Evolutionary conservation across 1,140 invertebrate species (phyloP), one percentile per base, ranked within the genome.

Genomic region (Caenorhabditis elegans): DNA sequence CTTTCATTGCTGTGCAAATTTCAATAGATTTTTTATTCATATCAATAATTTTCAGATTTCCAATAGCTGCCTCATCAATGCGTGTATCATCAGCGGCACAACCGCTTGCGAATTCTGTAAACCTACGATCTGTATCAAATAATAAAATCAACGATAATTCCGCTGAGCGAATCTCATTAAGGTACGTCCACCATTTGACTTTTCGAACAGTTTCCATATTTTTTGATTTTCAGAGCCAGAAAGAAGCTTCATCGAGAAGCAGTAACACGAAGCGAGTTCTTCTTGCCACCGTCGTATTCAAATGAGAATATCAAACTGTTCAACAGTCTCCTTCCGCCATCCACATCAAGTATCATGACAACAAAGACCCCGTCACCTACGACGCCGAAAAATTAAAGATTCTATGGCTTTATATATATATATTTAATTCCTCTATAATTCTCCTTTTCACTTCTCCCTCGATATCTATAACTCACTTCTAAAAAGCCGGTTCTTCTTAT

Each of bases 251-350:
- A 70, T 39, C 60, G 60, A 43, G 60, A 70, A 70, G 60, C 60
- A 39, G 60, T 70, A 6, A 70, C 34, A 5, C n/a, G 60, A 28
- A 70, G 60, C 34, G 60, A 70, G n/a, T 70, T 70, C 60, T 70
- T 70, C 60, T 70, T 70, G 34, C 60, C 60, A n/a, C n/a, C n/a
- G 13, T 70, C 60, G n/a, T 70, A 70, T 39, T 36, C 60, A 22
- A 70, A 70, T 11, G 60, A 70, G 60, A 70, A 70, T 70, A 70
- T 70, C 60, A 70, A 70, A 17, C 60, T 70, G 34, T 70, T 70
- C 34, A 70, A 70, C 60, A 70, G 31, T 28, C 60, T 70, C 34
- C 60, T 70, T 19, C 60, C 60, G 34, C 60, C 60, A 43, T 70
- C 60, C 34, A 70, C 60, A 10, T 70, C 60, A 1, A 39, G 34